Evolutionary conservation across 37 sponge, comb jelly and placozoan genomes (phyloP).

Genomic region (Eunapius fragilis): DNA sequence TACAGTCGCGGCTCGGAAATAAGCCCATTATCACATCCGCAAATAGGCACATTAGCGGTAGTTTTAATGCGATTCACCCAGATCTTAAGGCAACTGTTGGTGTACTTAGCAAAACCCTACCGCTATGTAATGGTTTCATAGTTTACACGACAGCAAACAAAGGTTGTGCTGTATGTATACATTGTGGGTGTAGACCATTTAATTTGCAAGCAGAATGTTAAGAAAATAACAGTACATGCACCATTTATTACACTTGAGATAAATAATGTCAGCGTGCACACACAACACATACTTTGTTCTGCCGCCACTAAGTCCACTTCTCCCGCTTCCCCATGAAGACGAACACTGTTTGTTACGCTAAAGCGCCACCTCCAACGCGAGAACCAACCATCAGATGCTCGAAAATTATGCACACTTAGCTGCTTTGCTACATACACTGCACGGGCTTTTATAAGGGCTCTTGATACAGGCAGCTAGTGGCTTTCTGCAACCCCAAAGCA

Average conservation of each 20-base stretch:
- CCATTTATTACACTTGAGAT: not conserved
- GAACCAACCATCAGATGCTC: slow-evolving; percentile 65
- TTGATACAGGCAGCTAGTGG: not conserved
- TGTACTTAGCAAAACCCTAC: not conserved
- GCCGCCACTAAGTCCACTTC: slow-evolving; percentile 43
- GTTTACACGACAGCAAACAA: not conserved
- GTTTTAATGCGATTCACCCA: no score
- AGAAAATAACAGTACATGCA: not conserved
- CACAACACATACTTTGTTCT: slow-evolving; percentile 31
- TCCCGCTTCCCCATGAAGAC: slow-evolving; percentile 70
- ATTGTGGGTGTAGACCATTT: not conserved
- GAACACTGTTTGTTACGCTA: slow-evolving; percentile 48
- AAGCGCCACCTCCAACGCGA: slow-evolving; percentile 57
- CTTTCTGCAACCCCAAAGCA: not conserved
- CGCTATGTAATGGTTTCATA: not conserved
- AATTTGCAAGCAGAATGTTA: not conserved
- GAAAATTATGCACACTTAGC: slow-evolving; percentile 47
- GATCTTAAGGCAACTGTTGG: no score
- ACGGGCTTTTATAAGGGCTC: not conserved
- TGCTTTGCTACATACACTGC: slow-evolving; percentile 17
- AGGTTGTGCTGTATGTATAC: not conserved
- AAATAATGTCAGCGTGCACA: not conserved
- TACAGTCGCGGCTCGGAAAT: no score
- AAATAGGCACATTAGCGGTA: no score
- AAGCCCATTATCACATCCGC: no score